Evolutionary conservation across 2,888 invertebrate species (phyloP).

Genomic region (Strigamia maritima): DNA sequence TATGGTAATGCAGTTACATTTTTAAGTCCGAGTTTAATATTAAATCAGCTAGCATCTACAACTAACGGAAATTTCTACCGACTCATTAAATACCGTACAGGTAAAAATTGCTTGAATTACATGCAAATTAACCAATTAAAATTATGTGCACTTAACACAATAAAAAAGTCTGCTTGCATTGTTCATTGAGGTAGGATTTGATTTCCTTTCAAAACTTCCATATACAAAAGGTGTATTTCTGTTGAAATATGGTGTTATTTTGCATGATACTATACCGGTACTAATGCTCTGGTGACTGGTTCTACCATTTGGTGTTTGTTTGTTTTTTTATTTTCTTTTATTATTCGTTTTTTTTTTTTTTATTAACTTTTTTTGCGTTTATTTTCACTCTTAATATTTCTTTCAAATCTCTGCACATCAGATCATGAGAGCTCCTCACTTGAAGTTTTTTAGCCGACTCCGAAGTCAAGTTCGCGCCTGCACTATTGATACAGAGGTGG

Average conservation of each 20-base stretch:
- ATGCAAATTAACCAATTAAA: background rate
- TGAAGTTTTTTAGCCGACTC: conserved; percentile 93
- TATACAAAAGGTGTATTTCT: background rate
- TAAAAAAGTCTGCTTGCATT: background rate
- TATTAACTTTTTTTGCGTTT: background rate
- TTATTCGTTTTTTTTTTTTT: background rate
- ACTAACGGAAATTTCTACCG: too few species aligned
- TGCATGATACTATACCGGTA: background rate
- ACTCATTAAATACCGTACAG: too few species aligned
- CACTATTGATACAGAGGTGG: conserved; percentile 22
- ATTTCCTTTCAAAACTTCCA: background rate
- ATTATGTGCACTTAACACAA: background rate
- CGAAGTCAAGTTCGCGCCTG: conserved; percentile 61
- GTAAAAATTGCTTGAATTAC: background rate
- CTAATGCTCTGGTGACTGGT: conserved; percentile 40
- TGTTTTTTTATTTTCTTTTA: conserved; percentile 43
- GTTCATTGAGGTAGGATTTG: background rate
- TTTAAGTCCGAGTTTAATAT: background rate
- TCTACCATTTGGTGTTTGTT: conserved; percentile 45
- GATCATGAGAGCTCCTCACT: conserved; percentile 95
- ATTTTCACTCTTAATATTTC: conserved; percentile 22
- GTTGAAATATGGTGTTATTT: background rate
- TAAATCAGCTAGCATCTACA: background rate
- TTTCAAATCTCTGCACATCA: conserved; percentile 52
- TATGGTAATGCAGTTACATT: too few species aligned